Evolutionary conservation across 30 jellyfish, hydroid and myxozoan species (phyloP).

Genomic region (Sanderia malayensis): DNA sequence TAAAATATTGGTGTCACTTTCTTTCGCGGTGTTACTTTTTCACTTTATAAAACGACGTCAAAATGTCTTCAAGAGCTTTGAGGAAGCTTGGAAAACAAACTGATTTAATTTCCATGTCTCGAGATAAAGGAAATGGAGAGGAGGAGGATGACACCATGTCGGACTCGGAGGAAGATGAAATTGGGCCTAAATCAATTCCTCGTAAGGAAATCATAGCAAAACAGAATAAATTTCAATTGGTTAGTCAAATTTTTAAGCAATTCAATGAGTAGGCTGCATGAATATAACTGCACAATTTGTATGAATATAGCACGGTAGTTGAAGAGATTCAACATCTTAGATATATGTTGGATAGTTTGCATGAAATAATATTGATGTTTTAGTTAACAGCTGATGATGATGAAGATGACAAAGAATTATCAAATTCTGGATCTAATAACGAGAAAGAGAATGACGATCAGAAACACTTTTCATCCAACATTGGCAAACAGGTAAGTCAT

Average conservation of each 20-base stretch:
- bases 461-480: too few species aligned
- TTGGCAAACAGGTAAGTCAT: too few species aligned
- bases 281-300: too few species aligned
- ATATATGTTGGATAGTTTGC: too few species aligned
- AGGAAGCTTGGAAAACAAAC: neutral
- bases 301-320: too few species aligned
- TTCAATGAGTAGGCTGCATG: neutral
- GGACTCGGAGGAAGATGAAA: neutral
- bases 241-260: neutral
- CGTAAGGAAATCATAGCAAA: neutral
- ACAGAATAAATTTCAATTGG: neutral
- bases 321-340: too few species aligned
- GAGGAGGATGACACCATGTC: neutral
- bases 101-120: neutral
- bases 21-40: too few species aligned
- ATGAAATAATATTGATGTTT: neutral
- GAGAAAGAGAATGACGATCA: neutral
- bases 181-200: too few species aligned
- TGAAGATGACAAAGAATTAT: too few species aligned
- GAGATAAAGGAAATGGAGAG: neutral
- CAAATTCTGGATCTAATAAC: neutral
- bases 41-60: too few species aligned
- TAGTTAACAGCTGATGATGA: neutral
- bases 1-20: too few species aligned
- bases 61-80: constrained; percentile 4